Percentiles rank a stretch among this genome's conserved stretches.
Evolutionary conservation across 2,888 invertebrate genomes (phyloP).

Genomic region (Geotrupes spiniger): DNA sequence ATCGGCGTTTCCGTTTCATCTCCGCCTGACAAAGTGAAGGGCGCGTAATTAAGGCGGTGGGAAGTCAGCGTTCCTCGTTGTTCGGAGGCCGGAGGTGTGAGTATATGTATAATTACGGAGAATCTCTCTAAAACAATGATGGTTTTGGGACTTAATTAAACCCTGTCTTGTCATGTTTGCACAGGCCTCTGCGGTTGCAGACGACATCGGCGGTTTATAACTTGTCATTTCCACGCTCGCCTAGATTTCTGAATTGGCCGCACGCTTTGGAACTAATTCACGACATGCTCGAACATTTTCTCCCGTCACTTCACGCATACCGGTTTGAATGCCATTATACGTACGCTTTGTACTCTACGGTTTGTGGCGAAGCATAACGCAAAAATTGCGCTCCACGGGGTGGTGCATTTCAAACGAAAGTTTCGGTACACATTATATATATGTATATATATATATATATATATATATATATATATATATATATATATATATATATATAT

Average conservation of each 20-base stretch:
- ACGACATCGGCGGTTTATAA: conserved; percentile 48
- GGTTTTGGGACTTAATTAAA: conserved; percentile 51
- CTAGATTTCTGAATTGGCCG: conserved; percentile 42
- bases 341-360: too few relatives aligned
- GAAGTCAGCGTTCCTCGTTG: conserved; percentile 15
- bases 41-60: conserved; percentile 19
- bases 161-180: conserved; percentile 50
- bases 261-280: conserved; percentile 41
- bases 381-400: not conserved
- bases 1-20: conserved; percentile 22
- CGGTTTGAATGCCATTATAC: conserved; percentile 1
- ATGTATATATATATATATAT: too few relatives aligned
- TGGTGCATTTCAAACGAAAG: conserved; percentile 1
- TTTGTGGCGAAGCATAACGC: too few relatives aligned
- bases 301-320: conserved; percentile 1
- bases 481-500: too few relatives aligned
- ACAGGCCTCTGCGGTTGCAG: conserved; percentile 43
- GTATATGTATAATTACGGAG: conserved; percentile 42
- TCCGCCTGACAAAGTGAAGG: conserved; percentile 21
- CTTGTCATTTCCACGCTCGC: conserved; percentile 49
- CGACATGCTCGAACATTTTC: conserved; percentile 23
- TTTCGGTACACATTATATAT: too few relatives aligned
- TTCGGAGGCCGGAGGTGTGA: conserved; percentile 31
- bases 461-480: not conserved
- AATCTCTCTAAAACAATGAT: conserved; percentile 46